Conservation (phyloP, 2,888 invertebrate genomes). For the Pteria penguin region DNA sequence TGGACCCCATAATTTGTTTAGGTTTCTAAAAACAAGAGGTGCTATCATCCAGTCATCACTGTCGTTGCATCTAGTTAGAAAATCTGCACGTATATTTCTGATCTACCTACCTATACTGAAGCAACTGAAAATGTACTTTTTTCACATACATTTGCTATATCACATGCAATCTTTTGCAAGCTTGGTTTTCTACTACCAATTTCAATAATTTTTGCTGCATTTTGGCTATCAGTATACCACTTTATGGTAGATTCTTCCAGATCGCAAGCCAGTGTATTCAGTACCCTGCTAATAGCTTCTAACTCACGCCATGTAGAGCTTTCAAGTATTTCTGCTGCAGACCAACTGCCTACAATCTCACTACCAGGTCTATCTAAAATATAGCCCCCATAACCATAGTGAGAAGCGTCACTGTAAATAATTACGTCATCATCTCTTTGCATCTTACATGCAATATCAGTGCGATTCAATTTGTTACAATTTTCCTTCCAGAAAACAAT, state of each 20-base stretch:
- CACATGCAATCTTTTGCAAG: no score
- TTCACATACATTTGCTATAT: no score
- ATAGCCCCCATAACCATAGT: conserved; percentile 13
- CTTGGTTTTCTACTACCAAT: conserved; percentile 12
- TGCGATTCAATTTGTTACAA: background rate
- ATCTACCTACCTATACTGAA: no score
- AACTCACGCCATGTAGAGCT: conserved; percentile 25
- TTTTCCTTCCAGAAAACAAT: background rate
- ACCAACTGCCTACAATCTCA: background rate
- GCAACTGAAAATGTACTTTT: no score
- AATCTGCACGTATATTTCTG: no score
- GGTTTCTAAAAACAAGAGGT: background rate
- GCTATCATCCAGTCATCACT: background rate
- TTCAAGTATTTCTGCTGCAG: background rate
- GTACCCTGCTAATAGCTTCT: background rate
- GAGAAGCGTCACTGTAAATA: conserved; percentile 11
- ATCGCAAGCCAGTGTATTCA: background rate
- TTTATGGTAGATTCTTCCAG: background rate
- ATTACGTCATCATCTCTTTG: background rate
- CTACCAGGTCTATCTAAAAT: conserved; percentile 8
- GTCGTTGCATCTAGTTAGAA: no score
- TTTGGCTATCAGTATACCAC: no score
- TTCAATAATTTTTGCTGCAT: background rate
- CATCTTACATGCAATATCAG: no score
- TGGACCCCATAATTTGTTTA: background rate